These are phyloP conservation scores for Lithophane semibrunnea DNA, from an alignment of 2,888 invertebrate species.

Conservation along the genomic window DNA sequence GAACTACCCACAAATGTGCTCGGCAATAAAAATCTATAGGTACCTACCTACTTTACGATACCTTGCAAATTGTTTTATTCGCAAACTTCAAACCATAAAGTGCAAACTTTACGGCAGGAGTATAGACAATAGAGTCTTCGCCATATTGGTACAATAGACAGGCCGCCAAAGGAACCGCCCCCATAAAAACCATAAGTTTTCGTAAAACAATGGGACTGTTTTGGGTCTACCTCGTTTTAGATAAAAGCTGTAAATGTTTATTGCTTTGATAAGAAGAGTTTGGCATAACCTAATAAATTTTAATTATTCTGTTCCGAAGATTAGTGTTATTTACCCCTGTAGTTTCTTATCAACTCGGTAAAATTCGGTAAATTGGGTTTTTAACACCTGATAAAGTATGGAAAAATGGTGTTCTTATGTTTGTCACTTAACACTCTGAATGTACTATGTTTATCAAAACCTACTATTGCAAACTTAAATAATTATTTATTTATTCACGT, in stretches of 20 bases:
- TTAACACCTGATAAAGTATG: constrained; percentile 12
- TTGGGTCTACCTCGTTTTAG: constrained; percentile 59
- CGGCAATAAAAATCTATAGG: constrained; percentile 51
- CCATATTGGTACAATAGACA: constrained; percentile 66
- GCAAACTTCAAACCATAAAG: constrained; percentile 65
- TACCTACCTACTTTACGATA: constrained; percentile 58
- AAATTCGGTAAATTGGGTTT: constrained; percentile 11
- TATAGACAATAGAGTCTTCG: constrained; percentile 56
- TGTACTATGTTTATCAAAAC: neutral
- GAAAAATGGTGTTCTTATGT: neutral
- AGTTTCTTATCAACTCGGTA: constrained; percentile 21
- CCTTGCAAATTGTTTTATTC: constrained; percentile 66
- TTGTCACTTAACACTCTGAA: neutral
- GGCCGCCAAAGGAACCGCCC: constrained; percentile 72
- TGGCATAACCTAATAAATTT: constrained; percentile 46
- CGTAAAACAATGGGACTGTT: constrained; percentile 64
- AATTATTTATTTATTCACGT: neutral
- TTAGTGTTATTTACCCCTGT: constrained; percentile 15
- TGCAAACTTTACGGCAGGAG: constrained; percentile 56
- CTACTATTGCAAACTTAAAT: too few relatives aligned
- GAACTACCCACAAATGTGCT: constrained; percentile 46
- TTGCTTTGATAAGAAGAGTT: constrained; percentile 50
- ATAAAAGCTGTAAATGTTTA: constrained; percentile 56
- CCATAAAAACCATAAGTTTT: constrained; percentile 63
- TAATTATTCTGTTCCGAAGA: constrained; percentile 3